phyloP scores from a whole-genome alignment of 2,797 vertebrate species.

The Hozukius guyotensis region DNA sequence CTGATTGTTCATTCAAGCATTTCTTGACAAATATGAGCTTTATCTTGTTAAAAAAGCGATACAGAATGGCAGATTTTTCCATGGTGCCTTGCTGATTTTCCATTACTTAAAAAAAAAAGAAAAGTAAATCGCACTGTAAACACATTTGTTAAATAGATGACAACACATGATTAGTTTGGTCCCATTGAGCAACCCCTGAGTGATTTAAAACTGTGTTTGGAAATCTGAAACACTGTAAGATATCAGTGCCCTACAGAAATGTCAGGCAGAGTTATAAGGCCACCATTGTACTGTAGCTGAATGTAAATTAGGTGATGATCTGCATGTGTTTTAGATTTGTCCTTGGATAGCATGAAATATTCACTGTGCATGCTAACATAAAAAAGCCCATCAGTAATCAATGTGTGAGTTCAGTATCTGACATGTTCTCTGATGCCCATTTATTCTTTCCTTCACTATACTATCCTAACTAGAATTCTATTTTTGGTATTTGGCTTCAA shows the following conservation, averaged over 20 bases:
- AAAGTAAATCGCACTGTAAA: neutral
- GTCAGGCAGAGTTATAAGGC: conserved; percentile 44
- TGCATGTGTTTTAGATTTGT: conserved; percentile 1
- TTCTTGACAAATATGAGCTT: neutral
- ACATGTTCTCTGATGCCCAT: neutral
- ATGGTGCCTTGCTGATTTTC: neutral
- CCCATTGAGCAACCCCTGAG: conserved; percentile 33
- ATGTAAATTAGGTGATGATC: conserved; percentile 43
- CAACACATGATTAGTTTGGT: conserved; percentile 26
- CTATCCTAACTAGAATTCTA: neutral
- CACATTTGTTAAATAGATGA: conserved; percentile 20
- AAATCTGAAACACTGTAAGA: conserved; percentile 21
- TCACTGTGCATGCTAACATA: neutral
- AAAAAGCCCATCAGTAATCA: neutral
- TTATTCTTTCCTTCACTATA: neutral
- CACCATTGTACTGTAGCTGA: neutral
- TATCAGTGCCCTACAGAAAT: conserved; percentile 51
- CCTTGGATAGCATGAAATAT: neutral
- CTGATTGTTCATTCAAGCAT: neutral
- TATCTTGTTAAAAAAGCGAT: neutral
- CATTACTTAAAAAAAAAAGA: neutral
- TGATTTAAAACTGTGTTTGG: conserved; percentile 36
- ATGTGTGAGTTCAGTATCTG: neutral
- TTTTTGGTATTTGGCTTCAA: neutral
- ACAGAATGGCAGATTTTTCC: neutral